Conservation (phyloP, 2,113 vertebrate species). For the Python bivittatus region DNA sequence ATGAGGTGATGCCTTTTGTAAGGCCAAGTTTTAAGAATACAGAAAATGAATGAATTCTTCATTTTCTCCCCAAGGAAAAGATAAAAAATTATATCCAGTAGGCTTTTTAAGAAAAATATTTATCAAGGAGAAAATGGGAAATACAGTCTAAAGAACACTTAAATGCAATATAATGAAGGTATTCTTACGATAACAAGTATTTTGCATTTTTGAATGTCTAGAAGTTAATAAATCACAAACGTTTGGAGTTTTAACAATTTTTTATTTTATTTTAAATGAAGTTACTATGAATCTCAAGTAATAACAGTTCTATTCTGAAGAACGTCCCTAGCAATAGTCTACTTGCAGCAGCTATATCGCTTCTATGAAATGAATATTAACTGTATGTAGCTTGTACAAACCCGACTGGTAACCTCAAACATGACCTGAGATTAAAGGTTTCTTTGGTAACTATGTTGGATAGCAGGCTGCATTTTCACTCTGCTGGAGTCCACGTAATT, state of each 20-base stretch:
- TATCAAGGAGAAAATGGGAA: slow-evolving; percentile 42
- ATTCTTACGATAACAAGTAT: slow-evolving; percentile 29
- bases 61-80: slow-evolving; percentile 16
- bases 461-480: slow-evolving; percentile 52
- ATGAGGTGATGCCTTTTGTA: not conserved
- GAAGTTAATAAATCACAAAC: slow-evolving; percentile 33
- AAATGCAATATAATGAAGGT: slow-evolving; percentile 44
- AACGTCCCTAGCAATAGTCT: slow-evolving; percentile 49
- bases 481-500: slow-evolving; percentile 45
- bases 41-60: not conserved
- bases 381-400: not conserved
- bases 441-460: slow-evolving; percentile 41
- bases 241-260: not conserved
- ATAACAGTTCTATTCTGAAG: slow-evolving; percentile 34
- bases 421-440: slow-evolving; percentile 44
- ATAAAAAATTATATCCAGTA: not conserved
- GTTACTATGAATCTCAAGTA: slow-evolving; percentile 65
- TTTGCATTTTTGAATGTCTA: slow-evolving; percentile 36
- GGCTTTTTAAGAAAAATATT: too few relatives aligned
- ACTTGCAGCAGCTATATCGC: slow-evolving; percentile 57
- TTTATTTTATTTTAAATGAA: not conserved
- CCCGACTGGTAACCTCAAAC: slow-evolving; percentile 42
- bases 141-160: slow-evolving; percentile 24
- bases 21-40: not conserved
- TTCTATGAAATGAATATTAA: not conserved